Evolutionary conservation across 2,797 vertebrate species (phyloP).

Genomic region (Zenarchopterus dispar): DNA sequence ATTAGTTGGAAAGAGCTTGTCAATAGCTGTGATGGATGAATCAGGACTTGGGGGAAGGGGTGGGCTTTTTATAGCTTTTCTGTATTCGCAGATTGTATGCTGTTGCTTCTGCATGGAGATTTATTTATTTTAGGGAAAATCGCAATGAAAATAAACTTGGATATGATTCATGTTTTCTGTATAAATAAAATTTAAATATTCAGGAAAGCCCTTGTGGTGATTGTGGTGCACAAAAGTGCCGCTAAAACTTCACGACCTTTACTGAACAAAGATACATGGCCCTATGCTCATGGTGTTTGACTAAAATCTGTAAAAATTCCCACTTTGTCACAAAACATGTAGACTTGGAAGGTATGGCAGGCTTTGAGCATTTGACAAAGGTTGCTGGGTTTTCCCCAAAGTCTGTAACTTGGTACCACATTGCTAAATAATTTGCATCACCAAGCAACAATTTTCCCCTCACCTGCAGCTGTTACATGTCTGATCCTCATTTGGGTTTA

Average conservation of each 20-base stretch:
- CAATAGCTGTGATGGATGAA: slow-evolving; percentile 59
- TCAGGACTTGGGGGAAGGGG: slow-evolving; percentile 21
- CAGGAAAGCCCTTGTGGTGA: slow-evolving; percentile 3
- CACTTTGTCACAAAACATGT: slow-evolving; percentile 29
- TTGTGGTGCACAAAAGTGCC: slow-evolving; percentile 26
- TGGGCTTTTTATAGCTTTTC: slow-evolving; percentile 7
- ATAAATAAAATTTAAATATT: slow-evolving; percentile 36
- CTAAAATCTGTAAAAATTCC: slow-evolving; percentile 14
- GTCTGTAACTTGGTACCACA: slow-evolving; percentile 11
- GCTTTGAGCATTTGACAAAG: slow-evolving; percentile 27
- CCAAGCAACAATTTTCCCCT: slow-evolving; percentile 32
- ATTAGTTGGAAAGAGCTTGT: slow-evolving; percentile 57
- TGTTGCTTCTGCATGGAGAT: slow-evolving; percentile 6
- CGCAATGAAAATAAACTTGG: neutral
- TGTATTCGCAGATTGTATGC: neutral
- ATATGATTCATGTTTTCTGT: slow-evolving; percentile 27
- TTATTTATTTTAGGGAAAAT: slow-evolving; percentile 21
- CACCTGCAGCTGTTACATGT: slow-evolving; percentile 30
- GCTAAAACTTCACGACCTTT: neutral
- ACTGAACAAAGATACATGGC: slow-evolving; percentile 15
- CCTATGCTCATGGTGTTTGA: slow-evolving; percentile 2
- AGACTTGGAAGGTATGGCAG: slow-evolving; percentile 17
- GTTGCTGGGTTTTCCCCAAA: slow-evolving; percentile 49
- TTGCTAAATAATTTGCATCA: slow-evolving; percentile 47
- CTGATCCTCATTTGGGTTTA: slow-evolving; percentile 15